Conservation (phyloP, 2,797 vertebrate genomes). For the Myotis myotis region DNA sequence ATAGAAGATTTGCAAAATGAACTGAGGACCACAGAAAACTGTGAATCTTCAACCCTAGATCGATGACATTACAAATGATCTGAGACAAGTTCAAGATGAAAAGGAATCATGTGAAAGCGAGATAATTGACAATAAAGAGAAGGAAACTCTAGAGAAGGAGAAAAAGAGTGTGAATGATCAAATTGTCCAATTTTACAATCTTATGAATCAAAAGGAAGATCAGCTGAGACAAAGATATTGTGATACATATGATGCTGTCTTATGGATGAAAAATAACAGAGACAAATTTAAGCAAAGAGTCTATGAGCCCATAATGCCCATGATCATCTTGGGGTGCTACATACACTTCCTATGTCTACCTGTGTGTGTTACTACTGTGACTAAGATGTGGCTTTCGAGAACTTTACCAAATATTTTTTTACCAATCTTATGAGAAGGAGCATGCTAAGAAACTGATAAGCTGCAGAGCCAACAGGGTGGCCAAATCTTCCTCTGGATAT, state of each 20-base stretch:
- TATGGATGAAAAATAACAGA: constrained; percentile 92
- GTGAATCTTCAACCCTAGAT: constrained; percentile 89
- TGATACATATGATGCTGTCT: constrained; percentile 92
- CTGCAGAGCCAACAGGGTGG: constrained; percentile 90
- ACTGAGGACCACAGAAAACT: constrained; percentile 83
- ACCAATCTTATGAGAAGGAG: constrained; percentile 90
- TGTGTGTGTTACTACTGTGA: constrained; percentile 85
- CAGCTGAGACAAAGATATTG: constrained; percentile 87
- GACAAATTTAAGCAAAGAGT: constrained; percentile 87
- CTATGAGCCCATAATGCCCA: constrained; percentile 95
- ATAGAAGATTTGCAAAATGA: constrained; percentile 92
- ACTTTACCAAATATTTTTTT: constrained; percentile 92
- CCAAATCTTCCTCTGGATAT: constrained; percentile 91
- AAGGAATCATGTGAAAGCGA: constrained; percentile 88
- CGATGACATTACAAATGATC: constrained; percentile 85
- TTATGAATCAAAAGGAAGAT: constrained; percentile 94
- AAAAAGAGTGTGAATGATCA: constrained; percentile 82
- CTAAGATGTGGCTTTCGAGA: constrained; percentile 84
- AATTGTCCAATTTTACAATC: constrained; percentile 90
- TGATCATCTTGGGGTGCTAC: constrained; percentile 45
- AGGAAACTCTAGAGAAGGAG: constrained; percentile 82
- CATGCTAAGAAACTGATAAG: constrained; percentile 94
- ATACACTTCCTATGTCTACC: neutral
- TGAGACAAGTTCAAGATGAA: constrained; percentile 89
- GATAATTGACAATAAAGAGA: constrained; percentile 87